Base-by-base conservation (phyloP, 2,888 invertebrate species). In the Germaria angustata region DNA sequence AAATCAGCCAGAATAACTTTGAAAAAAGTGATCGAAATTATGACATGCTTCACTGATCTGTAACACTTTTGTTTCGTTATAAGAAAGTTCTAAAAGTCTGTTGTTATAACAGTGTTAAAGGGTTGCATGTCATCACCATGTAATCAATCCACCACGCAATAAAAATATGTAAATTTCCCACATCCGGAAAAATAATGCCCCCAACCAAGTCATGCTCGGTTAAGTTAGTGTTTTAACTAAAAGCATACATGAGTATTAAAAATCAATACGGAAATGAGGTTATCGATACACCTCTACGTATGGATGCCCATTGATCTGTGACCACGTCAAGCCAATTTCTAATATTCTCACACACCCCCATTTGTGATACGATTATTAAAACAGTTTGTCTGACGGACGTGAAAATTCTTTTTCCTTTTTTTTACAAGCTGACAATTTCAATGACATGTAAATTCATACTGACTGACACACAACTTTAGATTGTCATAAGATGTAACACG, bases 101-200 rank as follows among this genome's bases (percentile, higher is more conserved):
- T 20, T 20, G 44, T 46, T 53, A 24, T 85, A 78, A 85, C 76
- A 84, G 85, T 85, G 87, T 86, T 85, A 87, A 88, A 87, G 88
- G 88, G 88, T 88, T 87, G 86, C 85, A 80, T 86, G 85, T 85
- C 84, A 85, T 73, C 84, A 84, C 73, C 84, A 77, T 80, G 2
- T 13, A 34, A 15, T 11, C 49, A 84, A 81, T 69, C 8, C 34
- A 49, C 49, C 63, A 79, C 75, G 65, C 87, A 81, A 66, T 73
- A 73, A 87, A 87, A 88, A 86, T 88, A 88, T 88, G 87, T 88
- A 88, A 88, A 88, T 88, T 88, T 88, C 87, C 88, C 87, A 88
- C 88, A 88, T 88, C 88, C 88, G 88, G 88, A 84, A 82, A 36
- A 63, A 53, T 53, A n/a, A 28, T 9, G 13, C 49, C 22, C 13